Base-by-base conservation (phyloP, 1,140 invertebrate genomes). In the Homarus americanus region DNA sequence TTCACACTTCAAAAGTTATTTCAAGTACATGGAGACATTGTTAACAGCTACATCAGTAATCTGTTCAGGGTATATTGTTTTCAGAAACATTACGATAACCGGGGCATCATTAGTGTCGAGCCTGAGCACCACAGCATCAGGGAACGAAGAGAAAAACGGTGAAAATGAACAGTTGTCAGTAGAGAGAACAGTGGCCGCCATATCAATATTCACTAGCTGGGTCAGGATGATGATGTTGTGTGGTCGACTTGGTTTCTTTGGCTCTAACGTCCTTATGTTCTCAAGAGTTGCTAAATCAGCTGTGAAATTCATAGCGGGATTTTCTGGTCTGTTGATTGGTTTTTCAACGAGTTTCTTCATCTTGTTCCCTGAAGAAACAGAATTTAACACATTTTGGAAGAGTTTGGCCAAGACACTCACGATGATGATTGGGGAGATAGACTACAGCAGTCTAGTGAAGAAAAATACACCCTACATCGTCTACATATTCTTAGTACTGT, bases 341-440 rank as follows among this genome's bases (percentile, higher is more conserved):
- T 88, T 88, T 49, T 36, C 86, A 17, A 32, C 28, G 1, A 80
- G 86, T n/a, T 88, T 88, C 36, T 66, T 80, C 36, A 44, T 88
- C 2, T 36, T 88, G 15, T 88, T 88, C 76, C n/a, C 49, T 34
- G 66, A 72, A 4, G 49, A 69, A 15, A 58, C 80, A 12, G 63
- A 79, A 2, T 80, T 82, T n/a, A 4, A 17, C 36, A 80, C 58
- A 20, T 82, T 80, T 17, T 32, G 53, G 17, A 69, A 20, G 0
- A 88, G 86, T 38, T 34, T 88, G 4, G 86, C 72, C 5, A 88
- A 82, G 78, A 80, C 78, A n/a, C 78, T 88, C 4, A 88, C 82
- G 86, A 88, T 88, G 86, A 88, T 88, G 78, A 73, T 88, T 49
- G 86, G 86, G 24, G 86, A 88, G 75, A 44, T 88, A 12, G 86